Percentiles rank a stretch among this genome's conserved stretches.
Conservation (phyloP, 2,888 invertebrate genomes). For the Philereme vetulata region DNA sequence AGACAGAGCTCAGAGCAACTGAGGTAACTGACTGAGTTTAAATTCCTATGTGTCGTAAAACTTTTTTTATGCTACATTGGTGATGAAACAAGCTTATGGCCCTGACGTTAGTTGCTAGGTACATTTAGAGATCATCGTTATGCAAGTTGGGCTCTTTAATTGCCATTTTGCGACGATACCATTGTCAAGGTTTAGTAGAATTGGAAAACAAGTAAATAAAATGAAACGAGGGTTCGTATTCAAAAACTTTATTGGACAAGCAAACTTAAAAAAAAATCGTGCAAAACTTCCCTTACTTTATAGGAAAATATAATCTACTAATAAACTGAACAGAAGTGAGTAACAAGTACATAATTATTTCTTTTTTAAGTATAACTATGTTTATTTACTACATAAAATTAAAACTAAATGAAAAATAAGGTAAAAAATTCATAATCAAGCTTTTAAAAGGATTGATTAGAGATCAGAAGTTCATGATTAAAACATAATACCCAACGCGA, state of each 20-base stretch:
- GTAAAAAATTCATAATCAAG: slow-evolving; percentile 62
- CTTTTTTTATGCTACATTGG: too few relatives aligned
- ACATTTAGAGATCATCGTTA: too few relatives aligned
- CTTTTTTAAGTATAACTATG: slow-evolving; percentile 11
- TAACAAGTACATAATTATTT: slow-evolving; percentile 39
- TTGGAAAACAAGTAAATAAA: too few relatives aligned
- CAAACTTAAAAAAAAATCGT: slow-evolving; percentile 69
- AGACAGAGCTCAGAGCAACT: too few relatives aligned
- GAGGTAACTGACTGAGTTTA: too few relatives aligned
- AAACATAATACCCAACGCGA: slow-evolving; percentile 49
- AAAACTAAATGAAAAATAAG: slow-evolving; percentile 45
- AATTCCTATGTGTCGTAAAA: too few relatives aligned
- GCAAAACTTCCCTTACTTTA: slow-evolving; percentile 57
- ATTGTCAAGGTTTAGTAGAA: too few relatives aligned
- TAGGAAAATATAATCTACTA: slow-evolving; percentile 48
- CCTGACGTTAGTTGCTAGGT: too few relatives aligned
- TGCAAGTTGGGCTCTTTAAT: too few relatives aligned
- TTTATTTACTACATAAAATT: slow-evolving; percentile 25
- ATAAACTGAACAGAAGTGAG: slow-evolving; percentile 43
- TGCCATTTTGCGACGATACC: too few relatives aligned
- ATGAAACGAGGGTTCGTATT: too few relatives aligned
- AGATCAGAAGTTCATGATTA: slow-evolving; percentile 81
- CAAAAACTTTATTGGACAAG: slow-evolving; percentile 66
- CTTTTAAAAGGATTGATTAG: slow-evolving; percentile 66
- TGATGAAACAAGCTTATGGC: too few relatives aligned